Conservation (phyloP, 2,888 invertebrate genomes). For the Pachliopta kotzebuea region DNA sequence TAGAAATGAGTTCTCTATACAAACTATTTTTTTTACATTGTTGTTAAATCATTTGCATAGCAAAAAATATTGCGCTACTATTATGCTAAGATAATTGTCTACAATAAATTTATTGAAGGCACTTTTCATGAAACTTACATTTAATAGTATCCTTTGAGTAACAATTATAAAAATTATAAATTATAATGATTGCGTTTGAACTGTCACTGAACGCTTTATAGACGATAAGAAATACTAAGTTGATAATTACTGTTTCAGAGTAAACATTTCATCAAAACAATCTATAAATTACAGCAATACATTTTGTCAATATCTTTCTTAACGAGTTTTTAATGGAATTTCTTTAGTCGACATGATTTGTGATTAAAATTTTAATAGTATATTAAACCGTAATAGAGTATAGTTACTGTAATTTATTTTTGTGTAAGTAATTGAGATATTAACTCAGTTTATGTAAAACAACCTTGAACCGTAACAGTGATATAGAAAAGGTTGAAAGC, state of each 20-base stretch:
- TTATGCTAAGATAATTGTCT: slow-evolving; percentile 54
- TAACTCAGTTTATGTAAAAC: too few species aligned
- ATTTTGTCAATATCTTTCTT: too few species aligned
- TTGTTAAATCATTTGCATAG: slow-evolving; percentile 3
- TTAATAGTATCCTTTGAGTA: background rate
- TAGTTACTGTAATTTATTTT: too few species aligned
- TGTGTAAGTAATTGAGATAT: too few species aligned
- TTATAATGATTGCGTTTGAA: slow-evolving; percentile 16
- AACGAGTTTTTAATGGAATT: too few species aligned
- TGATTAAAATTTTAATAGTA: too few species aligned
- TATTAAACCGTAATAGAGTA: too few species aligned
- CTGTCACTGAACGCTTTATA: slow-evolving; percentile 5
- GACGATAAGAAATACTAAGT: background rate
- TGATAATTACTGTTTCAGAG: background rate
- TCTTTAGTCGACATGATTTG: too few species aligned
- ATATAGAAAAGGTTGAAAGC: too few species aligned
- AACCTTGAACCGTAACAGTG: too few species aligned
- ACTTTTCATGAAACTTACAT: slow-evolving; percentile 7
- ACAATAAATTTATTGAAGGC: slow-evolving; percentile 30
- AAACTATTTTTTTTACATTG: slow-evolving; percentile 55
- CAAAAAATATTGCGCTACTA: slow-evolving; percentile 57
- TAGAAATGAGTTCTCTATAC: slow-evolving; percentile 39
- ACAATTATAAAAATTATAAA: slow-evolving; percentile 21
- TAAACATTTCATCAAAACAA: slow-evolving; percentile 1
- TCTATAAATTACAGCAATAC: background rate